phyloP scores from a whole-genome alignment of 2,113 vertebrate genomes.

The Cavia aperea region DNA sequence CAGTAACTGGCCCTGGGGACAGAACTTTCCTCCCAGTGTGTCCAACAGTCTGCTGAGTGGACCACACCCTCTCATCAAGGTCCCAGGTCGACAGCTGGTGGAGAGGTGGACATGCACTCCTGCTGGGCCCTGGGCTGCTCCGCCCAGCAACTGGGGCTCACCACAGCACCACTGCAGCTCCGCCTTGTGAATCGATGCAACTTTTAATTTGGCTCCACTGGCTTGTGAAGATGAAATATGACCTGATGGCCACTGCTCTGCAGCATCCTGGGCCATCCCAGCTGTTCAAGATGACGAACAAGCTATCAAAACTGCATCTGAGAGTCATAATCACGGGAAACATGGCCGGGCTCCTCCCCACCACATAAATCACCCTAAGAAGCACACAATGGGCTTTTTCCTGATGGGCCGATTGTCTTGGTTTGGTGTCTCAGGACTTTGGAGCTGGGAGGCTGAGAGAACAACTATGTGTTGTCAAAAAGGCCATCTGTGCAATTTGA shows the following conservation, averaged over 20 bases:
- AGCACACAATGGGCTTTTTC: conserved; percentile 64
- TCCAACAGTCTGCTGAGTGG: background rate
- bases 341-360: conserved; percentile 42
- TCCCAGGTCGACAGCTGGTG: background rate
- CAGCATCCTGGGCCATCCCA: background rate
- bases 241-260: background rate
- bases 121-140: background rate
- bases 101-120: background rate
- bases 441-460: conserved; percentile 52
- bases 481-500: conserved; percentile 62
- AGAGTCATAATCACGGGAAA: conserved; percentile 62
- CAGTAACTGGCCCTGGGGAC: background rate
- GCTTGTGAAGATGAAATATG: conserved; percentile 47
- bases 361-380: conserved; percentile 53
- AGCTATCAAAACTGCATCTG: background rate
- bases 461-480: conserved; percentile 58
- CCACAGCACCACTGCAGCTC: background rate
- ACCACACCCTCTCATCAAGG: background rate
- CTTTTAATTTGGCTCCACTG: conserved; percentile 45
- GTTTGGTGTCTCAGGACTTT: conserved; percentile 38
- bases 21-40: background rate
- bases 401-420: conserved; percentile 65
- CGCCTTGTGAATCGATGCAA: conserved; percentile 44
- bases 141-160: background rate
- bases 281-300: conserved; percentile 33